These are phyloP conservation scores for Cetonia aurata DNA, from an alignment of 2,888 invertebrate genomes.

Conservation along the genomic window DNA sequence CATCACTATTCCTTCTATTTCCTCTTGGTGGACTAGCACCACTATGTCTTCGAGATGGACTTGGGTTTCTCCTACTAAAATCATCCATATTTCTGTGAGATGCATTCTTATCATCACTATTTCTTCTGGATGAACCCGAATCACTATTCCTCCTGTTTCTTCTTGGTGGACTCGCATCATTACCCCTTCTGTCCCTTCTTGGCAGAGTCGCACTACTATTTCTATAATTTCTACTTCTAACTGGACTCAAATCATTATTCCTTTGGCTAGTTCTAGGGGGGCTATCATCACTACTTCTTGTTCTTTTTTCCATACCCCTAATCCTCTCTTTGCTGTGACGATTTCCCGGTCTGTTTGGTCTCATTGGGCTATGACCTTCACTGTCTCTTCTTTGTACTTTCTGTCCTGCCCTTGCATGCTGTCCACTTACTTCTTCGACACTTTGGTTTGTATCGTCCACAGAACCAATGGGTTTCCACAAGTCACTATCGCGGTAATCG, in stretches of 20 bases:
- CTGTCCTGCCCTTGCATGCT: not conserved
- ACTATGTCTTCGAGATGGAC: no score
- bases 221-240: slow-evolving; percentile 1
- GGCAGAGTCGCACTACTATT: slow-evolving; percentile 31
- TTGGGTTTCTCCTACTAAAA: not conserved
- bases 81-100: no score
- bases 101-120: slow-evolving; percentile 1
- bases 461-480: slow-evolving; percentile 60
- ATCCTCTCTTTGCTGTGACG: slow-evolving; percentile 49
- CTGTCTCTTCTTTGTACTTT: not conserved
- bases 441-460: slow-evolving; percentile 11
- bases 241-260: slow-evolving; percentile 11
- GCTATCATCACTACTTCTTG: slow-evolving; percentile 9
- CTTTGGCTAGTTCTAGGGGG: slow-evolving; percentile 22
- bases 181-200: slow-evolving; percentile 6
- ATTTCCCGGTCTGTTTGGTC: slow-evolving; percentile 39
- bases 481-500: slow-evolving; percentile 60
- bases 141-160: slow-evolving; percentile 44
- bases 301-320: not conserved
- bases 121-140: slow-evolving; percentile 48
- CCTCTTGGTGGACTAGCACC: not conserved
- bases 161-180: slow-evolving; percentile 52
- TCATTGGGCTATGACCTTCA: slow-evolving; percentile 46
- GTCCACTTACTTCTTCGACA: not conserved
- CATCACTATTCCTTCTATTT: not conserved